Evolutionary conservation across 2,888 invertebrate species (phyloP).

Genomic region (Meiosimyza platycephala): DNA sequence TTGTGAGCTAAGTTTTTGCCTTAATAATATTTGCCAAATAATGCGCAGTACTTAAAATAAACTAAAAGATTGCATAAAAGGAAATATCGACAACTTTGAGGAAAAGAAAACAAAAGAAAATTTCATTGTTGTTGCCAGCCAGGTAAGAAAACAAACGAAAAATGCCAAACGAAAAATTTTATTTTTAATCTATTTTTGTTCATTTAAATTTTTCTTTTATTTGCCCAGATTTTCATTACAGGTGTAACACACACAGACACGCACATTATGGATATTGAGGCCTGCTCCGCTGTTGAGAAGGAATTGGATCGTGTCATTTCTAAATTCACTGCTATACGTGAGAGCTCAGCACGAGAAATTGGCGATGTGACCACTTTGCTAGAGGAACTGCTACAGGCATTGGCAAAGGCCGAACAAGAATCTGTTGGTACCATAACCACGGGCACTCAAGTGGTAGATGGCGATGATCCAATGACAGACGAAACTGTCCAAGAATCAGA

Average conservation of each 20-base stretch:
- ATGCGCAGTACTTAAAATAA: too few species aligned
- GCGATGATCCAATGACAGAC: slow-evolving; percentile 56
- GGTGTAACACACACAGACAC: not conserved
- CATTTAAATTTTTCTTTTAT: too few species aligned
- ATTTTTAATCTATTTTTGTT: too few species aligned
- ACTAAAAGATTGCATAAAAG: slow-evolving; percentile 9
- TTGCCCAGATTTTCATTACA: not conserved
- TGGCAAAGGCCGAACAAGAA: slow-evolving; percentile 59
- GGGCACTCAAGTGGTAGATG: slow-evolving; percentile 57
- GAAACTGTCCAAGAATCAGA: slow-evolving; percentile 53
- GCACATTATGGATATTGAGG: slow-evolving; percentile 59
- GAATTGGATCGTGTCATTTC: slow-evolving; percentile 65
- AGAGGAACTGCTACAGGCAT: slow-evolving; percentile 58
- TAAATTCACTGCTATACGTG: slow-evolving; percentile 64
- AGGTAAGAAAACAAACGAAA: not conserved
- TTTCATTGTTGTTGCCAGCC: not conserved
- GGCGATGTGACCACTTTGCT: slow-evolving; percentile 61
- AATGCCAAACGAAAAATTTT: not conserved
- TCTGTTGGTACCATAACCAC: slow-evolving; percentile 57
- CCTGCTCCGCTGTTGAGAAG: slow-evolving; percentile 65
- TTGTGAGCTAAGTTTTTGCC: too few species aligned
- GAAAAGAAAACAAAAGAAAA: not conserved
- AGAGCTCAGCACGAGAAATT: slow-evolving; percentile 60
- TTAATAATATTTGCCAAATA: too few species aligned
- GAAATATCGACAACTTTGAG: not conserved